These are phyloP conservation scores for Norana najaformis DNA, from an alignment of 2,888 invertebrate genomes.

Conservation along the genomic window DNA sequence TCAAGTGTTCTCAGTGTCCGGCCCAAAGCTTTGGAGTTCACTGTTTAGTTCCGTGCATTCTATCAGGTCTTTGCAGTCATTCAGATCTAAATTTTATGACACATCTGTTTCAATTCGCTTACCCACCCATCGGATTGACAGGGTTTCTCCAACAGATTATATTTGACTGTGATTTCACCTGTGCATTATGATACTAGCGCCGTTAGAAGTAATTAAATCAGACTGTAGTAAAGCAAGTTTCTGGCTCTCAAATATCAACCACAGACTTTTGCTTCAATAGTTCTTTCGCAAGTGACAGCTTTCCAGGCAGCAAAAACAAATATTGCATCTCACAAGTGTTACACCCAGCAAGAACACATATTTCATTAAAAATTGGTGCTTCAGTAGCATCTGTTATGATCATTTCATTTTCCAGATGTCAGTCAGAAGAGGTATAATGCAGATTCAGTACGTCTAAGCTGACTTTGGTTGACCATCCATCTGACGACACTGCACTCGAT, in stretches of 20 bases:
- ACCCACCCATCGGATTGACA: no score
- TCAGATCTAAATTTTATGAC: no score
- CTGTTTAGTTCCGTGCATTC: no score
- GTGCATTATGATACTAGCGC: not conserved
- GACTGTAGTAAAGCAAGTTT: not conserved
- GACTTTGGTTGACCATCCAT: not conserved
- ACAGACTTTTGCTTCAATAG: not conserved
- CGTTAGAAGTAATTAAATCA: not conserved
- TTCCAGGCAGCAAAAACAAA: not conserved
- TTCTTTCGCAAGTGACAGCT: not conserved
- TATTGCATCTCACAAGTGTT: not conserved
- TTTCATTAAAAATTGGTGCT: not conserved
- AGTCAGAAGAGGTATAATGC: not conserved
- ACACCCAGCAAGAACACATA: not conserved
- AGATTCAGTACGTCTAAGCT: not conserved
- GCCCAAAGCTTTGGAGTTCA: not conserved
- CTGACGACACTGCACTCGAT: not conserved
- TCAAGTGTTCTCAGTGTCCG: not conserved
- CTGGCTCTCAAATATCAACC: not conserved
- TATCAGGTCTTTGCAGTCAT: no score
- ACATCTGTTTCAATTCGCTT: not conserved
- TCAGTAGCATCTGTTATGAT: not conserved
- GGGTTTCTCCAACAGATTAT: not conserved
- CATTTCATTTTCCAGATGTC: not conserved
- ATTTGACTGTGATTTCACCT: not conserved